Conservation (phyloP, 2,888 invertebrate species). For the Amitus sp. region DNA sequence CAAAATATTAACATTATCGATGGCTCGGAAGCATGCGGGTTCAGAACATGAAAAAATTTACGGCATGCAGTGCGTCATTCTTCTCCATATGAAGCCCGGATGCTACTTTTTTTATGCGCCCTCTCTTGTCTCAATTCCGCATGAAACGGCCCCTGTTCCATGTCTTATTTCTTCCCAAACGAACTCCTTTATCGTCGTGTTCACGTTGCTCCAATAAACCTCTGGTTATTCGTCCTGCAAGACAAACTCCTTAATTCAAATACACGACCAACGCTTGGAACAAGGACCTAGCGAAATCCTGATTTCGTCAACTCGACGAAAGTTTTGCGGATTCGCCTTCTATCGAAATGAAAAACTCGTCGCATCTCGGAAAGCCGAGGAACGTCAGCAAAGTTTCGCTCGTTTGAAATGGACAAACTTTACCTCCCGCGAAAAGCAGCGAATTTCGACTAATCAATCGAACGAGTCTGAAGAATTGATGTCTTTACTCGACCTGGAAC, state of each 20-base stretch:
- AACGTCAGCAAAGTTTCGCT: neutral
- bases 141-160: conserved; percentile 31
- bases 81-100: conserved; percentile 39
- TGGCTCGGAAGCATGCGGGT: no score
- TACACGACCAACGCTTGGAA: conserved; percentile 1
- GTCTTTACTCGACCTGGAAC: neutral
- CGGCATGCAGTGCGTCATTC: conserved; percentile 39
- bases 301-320: conserved; percentile 1
- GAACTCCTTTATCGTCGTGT: conserved; percentile 34
- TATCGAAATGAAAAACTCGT: conserved; percentile 2
- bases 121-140: conserved; percentile 31
- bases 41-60: conserved; percentile 36
- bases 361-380: conserved; percentile 4
- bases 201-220: conserved; percentile 37
- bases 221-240: conserved; percentile 34
- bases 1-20: conserved; percentile 33
- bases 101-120: conserved; percentile 38
- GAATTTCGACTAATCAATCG: neutral
- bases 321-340: conserved; percentile 2
- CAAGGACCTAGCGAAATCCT: neutral
- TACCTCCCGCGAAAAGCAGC: neutral
- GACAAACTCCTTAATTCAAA: conserved; percentile 28
- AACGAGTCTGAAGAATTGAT: neutral
- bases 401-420: neutral
- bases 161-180: conserved; percentile 38